Base-by-base conservation (phyloP, 2,113 vertebrate species). In the Otocyon megalotis region DNA sequence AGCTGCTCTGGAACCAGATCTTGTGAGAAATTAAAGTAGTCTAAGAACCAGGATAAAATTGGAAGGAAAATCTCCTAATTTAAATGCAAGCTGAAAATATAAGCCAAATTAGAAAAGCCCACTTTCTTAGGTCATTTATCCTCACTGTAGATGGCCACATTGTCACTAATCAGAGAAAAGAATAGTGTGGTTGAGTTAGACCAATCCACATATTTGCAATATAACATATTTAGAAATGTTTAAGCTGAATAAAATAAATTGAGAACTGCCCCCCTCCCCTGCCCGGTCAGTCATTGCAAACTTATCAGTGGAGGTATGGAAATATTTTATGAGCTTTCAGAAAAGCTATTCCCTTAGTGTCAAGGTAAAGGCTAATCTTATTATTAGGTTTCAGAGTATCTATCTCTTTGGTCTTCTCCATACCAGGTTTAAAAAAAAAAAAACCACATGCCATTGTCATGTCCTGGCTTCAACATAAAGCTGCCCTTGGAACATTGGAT, bases 1-100 rank as follows among this genome's bases (percentile, higher is more conserved):
- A 76, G 60, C 93, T 96, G 17, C 93, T 82, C 60, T 94, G 82
- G 93, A 97, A 93, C 8, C 77, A 94, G 93, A 93, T 77, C 77
- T 85, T 96, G 37, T 85, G 65, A 90, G 54, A 85, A 85, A 93
- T 94, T 88, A 91, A 89, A 96, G 53, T 67, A 24, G 48, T 50
- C 37, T 43, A 54, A 79, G 93, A 92, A 14, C 26, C 79, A 93
- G 72, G 32, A 91, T 58, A 95, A 93, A 91, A 56, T 37, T 97
- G 22, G 60, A 96, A 93, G 79, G 86, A 69, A 89, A 91, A 53
- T 53, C 77, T 79, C 35, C 58, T 89, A 17, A 76, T 88, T 82
- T 80, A 87, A 92, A 94, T 95, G 53, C 12, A 80, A 94, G 19
- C n/a, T 89, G 74, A 97, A 97, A 53, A 90, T 87, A 58, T 62